phyloP scores from a whole-genome alignment of 2,888 invertebrate species.

The Myopa testacea region DNA sequence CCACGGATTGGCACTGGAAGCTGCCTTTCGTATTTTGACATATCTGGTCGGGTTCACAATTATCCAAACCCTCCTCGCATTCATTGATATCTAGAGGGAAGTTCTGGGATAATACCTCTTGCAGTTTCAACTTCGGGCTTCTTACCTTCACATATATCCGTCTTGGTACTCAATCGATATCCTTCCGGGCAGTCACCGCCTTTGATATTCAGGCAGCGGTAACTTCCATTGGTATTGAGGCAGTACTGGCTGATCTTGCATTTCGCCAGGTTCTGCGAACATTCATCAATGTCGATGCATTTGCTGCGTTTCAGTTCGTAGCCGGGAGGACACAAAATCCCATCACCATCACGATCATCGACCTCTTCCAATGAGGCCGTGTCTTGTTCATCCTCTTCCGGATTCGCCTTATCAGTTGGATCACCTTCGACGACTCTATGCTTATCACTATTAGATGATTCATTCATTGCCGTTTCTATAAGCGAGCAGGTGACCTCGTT shows the following conservation, averaged over 20 bases:
- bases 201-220: conserved; percentile 69
- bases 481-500: conserved; percentile 70
- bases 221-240: conserved; percentile 78
- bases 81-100: conserved; percentile 78
- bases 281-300: conserved; percentile 78
- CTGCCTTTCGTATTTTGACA: conserved; percentile 80
- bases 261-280: conserved; percentile 74
- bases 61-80: conserved; percentile 79
- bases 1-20: conserved; percentile 77
- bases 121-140: neutral
- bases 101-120: no score
- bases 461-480: conserved; percentile 30
- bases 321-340: conserved; percentile 66
- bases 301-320: conserved; percentile 66
- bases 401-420: conserved; percentile 31
- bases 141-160: conserved; percentile 74
- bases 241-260: conserved; percentile 76
- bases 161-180: conserved; percentile 70
- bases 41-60: conserved; percentile 75
- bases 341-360: conserved; percentile 19
- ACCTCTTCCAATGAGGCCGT: conserved; percentile 26
- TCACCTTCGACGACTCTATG: neutral
- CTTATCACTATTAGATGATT: conserved; percentile 14
- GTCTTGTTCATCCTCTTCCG: conserved; percentile 36
- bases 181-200: conserved; percentile 67